Percentiles rank a stretch among this genome's conserved stretches.
Evolutionary conservation across 2,797 vertebrate genomes (phyloP).

Genomic region (Sciurus vulgaris): DNA sequence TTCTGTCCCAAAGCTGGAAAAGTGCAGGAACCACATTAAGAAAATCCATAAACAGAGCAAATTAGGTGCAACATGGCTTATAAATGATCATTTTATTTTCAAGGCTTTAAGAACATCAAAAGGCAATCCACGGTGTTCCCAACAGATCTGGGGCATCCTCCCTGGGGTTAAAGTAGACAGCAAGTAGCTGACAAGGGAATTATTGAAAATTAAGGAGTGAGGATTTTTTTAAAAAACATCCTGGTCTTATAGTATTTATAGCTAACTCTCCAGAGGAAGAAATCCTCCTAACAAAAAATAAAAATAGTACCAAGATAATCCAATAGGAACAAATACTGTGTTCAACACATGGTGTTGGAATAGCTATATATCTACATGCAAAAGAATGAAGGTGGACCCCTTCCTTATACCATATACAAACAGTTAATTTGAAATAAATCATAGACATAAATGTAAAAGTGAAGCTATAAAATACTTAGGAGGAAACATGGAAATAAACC

Average conservation of each 20-base stretch:
- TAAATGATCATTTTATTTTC: constrained; percentile 61
- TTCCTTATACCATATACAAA: neutral
- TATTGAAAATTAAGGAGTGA: constrained; percentile 51
- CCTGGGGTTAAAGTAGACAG: neutral
- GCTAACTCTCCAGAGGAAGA: constrained; percentile 42
- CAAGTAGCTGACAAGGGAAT: neutral
- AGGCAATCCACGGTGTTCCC: neutral
- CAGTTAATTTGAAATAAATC: constrained; percentile 12
- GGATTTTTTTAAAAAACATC: constrained; percentile 44
- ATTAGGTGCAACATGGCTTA: neutral
- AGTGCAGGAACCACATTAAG: neutral
- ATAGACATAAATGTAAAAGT: neutral
- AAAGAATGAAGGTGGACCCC: neutral
- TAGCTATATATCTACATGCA: neutral
- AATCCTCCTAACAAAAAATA: neutral
- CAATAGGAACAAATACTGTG: neutral
- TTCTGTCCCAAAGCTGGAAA: neutral
- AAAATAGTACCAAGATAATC: constrained; percentile 8
- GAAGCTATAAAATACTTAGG: neutral
- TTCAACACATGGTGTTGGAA: neutral
- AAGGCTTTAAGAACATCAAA: constrained; percentile 50
- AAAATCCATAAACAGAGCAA: constrained; percentile 12
- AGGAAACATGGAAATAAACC: neutral
- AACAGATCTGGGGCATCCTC: neutral
- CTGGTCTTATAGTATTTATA: constrained; percentile 45